Evolutionary conservation across 2,888 invertebrate species (phyloP).

Genomic region (Marasmarcha lunaedactyla): DNA sequence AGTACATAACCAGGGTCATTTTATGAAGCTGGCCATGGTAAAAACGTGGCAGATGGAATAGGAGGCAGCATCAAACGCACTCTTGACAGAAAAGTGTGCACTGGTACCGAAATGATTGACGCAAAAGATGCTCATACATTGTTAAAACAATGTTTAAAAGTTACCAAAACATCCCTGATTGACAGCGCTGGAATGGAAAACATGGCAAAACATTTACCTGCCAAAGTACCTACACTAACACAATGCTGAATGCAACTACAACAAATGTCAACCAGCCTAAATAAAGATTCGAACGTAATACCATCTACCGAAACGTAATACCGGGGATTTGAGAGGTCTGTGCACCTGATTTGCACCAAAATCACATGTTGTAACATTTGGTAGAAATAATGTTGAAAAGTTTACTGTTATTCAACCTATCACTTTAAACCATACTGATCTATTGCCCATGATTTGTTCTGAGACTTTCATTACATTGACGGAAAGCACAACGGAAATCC

Average conservation of each 20-base stretch:
- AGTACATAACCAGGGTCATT: constrained; percentile 13
- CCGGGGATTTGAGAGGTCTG: no score
- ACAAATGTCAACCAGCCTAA: no score
- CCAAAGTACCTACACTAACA: constrained; percentile 3
- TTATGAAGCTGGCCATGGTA: constrained; percentile 13
- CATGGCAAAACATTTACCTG: not conserved
- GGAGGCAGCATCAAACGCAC: constrained; percentile 9
- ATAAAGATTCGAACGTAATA: no score
- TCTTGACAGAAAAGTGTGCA: constrained; percentile 4
- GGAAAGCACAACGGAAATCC: no score
- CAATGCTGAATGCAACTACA: constrained; percentile 2
- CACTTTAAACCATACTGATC: no score
- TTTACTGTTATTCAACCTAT: no score
- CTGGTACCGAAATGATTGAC: constrained; percentile 1
- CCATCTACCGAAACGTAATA: no score
- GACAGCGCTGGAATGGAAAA: not conserved
- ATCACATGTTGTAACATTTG: no score
- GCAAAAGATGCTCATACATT: constrained; percentile 2
- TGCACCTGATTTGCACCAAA: no score
- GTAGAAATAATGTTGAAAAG: no score
- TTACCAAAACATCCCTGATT: constrained; percentile 1
- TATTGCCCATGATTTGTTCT: no score
- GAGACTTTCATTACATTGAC: no score
- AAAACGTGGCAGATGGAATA: constrained; percentile 14
- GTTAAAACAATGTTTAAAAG: constrained; percentile 5